These are phyloP conservation scores for Forficula auricularia DNA, from an alignment of 1,140 invertebrate species.

Conservation along the genomic window DNA sequence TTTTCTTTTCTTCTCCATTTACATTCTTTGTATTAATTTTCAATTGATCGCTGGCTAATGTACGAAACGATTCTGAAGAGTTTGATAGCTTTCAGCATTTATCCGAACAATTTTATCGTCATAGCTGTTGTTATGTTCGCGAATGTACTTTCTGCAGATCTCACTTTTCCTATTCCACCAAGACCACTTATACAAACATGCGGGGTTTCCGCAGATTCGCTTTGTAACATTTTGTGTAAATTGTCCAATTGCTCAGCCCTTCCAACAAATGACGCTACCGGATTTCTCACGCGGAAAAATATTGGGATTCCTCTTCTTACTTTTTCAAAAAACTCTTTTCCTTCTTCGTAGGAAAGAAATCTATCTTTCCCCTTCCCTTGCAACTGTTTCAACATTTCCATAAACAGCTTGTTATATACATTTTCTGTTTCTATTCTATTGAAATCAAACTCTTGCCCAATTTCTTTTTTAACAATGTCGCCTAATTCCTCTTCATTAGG, in stretches of 20 bases:
- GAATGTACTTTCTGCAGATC: slow-evolving; percentile 14
- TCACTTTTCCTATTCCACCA: slow-evolving; percentile 17
- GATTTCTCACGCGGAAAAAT: slow-evolving; percentile 4
- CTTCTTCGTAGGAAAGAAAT: too few relatives aligned
- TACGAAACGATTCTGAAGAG: slow-evolving; percentile 13
- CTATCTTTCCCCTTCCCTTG: too few relatives aligned
- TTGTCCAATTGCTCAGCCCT: slow-evolving; percentile 2
- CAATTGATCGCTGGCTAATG: slow-evolving; percentile 9
- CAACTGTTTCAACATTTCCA: too few relatives aligned
- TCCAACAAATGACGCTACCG: slow-evolving; percentile 7
- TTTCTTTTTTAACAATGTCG: slow-evolving; percentile 1
- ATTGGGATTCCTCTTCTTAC: slow-evolving; percentile 2
- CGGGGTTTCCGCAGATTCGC: slow-evolving; percentile 3
- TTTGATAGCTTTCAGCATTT: slow-evolving; percentile 13
- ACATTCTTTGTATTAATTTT: slow-evolving; percentile 10
- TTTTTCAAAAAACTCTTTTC: too few relatives aligned
- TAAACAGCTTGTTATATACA: too few relatives aligned
- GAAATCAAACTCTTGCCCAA: not conserved
- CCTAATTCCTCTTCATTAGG: too few relatives aligned
- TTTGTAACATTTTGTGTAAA: slow-evolving; percentile 6
- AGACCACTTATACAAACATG: slow-evolving; percentile 11
- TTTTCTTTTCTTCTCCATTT: slow-evolving; percentile 8
- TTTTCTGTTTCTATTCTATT: slow-evolving; percentile 1
- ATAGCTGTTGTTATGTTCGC: slow-evolving; percentile 11
- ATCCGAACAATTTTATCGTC: slow-evolving; percentile 16